Evolutionary conservation across 2,113 vertebrate species (phyloP).

Genomic region (Podarcis muralis): DNA sequence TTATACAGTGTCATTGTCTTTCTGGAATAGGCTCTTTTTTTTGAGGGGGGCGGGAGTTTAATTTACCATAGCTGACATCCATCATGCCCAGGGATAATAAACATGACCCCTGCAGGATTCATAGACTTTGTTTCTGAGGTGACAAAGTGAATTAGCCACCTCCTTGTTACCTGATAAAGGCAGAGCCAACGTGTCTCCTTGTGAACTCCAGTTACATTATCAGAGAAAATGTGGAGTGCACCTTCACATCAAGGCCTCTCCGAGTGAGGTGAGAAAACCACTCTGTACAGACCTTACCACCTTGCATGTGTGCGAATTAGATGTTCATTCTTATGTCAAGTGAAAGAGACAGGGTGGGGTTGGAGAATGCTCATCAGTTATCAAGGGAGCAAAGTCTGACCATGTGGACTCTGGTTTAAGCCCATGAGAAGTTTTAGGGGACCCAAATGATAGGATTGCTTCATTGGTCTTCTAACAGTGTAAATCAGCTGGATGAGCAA

Average conservation of each 20-base stretch:
- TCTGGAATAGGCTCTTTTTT: neutral
- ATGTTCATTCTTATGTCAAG: neutral
- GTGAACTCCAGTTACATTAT: neutral
- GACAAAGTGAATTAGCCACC: neutral
- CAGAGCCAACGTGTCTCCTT: neutral
- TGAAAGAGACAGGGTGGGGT: too few species aligned
- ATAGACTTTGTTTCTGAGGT: neutral
- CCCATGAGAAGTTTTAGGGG: neutral
- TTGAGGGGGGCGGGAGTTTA: neutral
- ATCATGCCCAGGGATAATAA: neutral
- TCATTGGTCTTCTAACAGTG: neutral
- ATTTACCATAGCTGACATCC: neutral
- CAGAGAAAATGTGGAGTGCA: neutral
- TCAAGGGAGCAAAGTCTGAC: neutral
- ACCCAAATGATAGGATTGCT: neutral
- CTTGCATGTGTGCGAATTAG: neutral
- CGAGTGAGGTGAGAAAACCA: neutral
- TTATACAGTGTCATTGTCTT: neutral
- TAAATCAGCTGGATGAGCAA: neutral
- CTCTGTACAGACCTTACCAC: neutral
- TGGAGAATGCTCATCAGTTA: neutral
- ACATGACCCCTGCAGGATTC: neutral
- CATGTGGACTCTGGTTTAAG: neutral
- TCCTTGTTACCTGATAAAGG: neutral
- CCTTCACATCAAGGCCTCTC: neutral